These are phyloP conservation scores for Lepidurus couesii DNA, from an alignment of 1,140 invertebrate genomes.

Conservation along the genomic window DNA sequence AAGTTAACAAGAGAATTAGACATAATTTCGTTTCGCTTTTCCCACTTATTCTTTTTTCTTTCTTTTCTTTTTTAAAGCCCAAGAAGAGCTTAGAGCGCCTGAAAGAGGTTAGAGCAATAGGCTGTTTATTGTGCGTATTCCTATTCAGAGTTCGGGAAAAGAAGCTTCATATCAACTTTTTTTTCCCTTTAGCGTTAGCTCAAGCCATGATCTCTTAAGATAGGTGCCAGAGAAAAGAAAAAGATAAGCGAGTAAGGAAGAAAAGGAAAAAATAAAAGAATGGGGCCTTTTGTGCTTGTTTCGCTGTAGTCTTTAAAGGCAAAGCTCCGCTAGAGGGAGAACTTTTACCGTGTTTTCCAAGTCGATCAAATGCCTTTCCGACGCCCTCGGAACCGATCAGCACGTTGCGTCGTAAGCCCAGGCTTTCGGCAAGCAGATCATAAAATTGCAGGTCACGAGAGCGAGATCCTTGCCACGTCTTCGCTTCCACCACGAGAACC, in stretches of 20 bases:
- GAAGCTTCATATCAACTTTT: background rate
- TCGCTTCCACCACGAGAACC: conserved; percentile 1
- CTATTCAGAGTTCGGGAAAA: background rate
- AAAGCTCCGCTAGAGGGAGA: background rate
- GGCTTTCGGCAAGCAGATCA: conserved; percentile 17
- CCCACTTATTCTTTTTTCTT: background rate
- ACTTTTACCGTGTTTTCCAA: conserved; percentile 9
- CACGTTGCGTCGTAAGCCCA: conserved; percentile 1
- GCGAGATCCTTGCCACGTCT: background rate
- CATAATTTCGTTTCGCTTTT: background rate
- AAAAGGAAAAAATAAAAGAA: no score
- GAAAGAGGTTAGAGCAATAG: background rate
- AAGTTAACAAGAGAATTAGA: background rate
- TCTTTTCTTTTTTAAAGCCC: background rate
- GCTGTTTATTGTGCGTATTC: background rate
- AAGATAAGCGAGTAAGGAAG: background rate
- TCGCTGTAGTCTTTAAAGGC: background rate
- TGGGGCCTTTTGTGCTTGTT: background rate
- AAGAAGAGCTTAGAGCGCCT: background rate
- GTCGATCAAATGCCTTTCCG: conserved; percentile 15
- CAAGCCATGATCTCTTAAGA: conserved; percentile 18
- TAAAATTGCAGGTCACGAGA: conserved; percentile 19
- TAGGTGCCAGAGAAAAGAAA: background rate
- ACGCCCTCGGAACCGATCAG: conserved; percentile 15
- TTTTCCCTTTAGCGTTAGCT: background rate